Evolutionary conservation across 1,140 invertebrate genomes (phyloP), one percentile per base, ranked within the genome.

Genomic region (Lanistes nyassanus): DNA sequence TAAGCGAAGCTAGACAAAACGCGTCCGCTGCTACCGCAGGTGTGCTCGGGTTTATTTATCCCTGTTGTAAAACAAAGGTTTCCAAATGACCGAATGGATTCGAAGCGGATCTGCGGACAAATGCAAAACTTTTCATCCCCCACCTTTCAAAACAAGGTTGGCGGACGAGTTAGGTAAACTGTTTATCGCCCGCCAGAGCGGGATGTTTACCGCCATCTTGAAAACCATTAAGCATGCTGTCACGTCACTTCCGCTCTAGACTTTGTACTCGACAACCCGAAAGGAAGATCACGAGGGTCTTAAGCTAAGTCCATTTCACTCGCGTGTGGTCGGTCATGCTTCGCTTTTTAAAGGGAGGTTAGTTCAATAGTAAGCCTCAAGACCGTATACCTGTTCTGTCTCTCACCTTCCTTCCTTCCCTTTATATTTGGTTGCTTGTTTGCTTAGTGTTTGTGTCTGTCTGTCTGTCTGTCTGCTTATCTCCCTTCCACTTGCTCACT

Each of bases 181-280:
- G 70, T 72, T 72, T 72, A 42, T 31, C 21, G 6, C 36, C 3
- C 29, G 60, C 19, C 70, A 58, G 60, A 70, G 36, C 26, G 29
- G 70, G 21, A 23, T 56, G 56, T 29, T 58, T 58, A 36, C 70
- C 70, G 70, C 55, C 70, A 72, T 72, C 70, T 72, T 72, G 70
- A 62, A 72, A 72, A 55, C 70, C 56, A 72, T 72, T 72, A 72
- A 72, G 70, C 70, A 72, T 56, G 55, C 70, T 72, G 70, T 72
- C 70, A 72, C 70, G 36, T 62, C 70, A 72, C 70, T 72, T 72
- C 70, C 70, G 70, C 60, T 58, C 16, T 19, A 69, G 70, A 70
- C 51, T 55, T 53, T 34, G n/a, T 53, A 69, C n/a, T 39, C 56
- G 29, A 19, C 55, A 60, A 55, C 70, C 34, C 56, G 21, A n/a